Evolutionary conservation across 2,888 invertebrate genomes (phyloP).

Genomic region (Oasisia sp.): DNA sequence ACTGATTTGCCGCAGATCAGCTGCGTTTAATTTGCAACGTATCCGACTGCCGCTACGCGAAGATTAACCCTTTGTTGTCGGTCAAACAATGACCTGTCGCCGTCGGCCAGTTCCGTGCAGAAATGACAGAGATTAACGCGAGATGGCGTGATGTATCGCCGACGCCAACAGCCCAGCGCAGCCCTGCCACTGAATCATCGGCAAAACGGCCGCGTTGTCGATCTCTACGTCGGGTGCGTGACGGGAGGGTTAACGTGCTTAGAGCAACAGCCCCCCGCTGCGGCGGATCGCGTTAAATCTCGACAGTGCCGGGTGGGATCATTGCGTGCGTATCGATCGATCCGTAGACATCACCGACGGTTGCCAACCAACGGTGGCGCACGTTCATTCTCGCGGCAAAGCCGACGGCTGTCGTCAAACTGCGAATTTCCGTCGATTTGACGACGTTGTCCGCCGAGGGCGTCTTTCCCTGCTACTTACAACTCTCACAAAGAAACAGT

Average conservation of each 20-base stretch:
- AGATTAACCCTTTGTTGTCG: constrained; percentile 17
- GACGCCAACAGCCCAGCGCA: background rate
- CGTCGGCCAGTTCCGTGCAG: background rate
- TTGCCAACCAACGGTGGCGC: constrained; percentile 17
- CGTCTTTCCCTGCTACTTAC: background rate
- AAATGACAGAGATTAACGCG: constrained; percentile 17
- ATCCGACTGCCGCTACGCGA: constrained; percentile 1
- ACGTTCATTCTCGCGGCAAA: background rate
- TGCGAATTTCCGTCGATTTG: background rate
- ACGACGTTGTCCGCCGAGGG: background rate
- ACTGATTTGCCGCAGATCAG: constrained; percentile 17
- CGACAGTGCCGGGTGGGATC: background rate
- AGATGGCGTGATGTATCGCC: constrained; percentile 13
- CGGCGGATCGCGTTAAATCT: constrained; percentile 13
- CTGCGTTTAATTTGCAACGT: constrained; percentile 17
- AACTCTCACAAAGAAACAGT: background rate
- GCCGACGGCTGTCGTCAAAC: background rate
- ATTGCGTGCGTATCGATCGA: constrained; percentile 17
- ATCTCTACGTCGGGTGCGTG: constrained; percentile 1
- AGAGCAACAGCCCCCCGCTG: background rate
- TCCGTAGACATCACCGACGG: background rate
- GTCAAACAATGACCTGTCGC: constrained; percentile 7
- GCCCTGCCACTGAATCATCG: background rate
- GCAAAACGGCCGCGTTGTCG: background rate
- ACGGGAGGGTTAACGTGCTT: constrained; percentile 17